phyloP scores from a whole-genome alignment of 2,888 invertebrate species.

The Mantis religiosa region DNA sequence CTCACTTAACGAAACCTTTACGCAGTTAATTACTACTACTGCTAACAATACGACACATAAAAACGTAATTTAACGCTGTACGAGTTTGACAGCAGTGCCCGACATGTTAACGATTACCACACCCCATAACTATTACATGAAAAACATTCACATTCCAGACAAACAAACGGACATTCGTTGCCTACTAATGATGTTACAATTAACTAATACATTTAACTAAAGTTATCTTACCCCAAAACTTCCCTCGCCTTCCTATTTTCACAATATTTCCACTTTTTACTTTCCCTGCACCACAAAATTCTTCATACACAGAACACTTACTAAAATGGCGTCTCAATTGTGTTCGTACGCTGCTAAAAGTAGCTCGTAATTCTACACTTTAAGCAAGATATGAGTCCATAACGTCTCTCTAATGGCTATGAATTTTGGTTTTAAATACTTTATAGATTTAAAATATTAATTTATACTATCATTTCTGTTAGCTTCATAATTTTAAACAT shows the following conservation, averaged over 20 bases:
- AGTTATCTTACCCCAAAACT: neutral
- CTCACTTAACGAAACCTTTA: no score
- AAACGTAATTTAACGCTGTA: neutral
- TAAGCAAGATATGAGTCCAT: neutral
- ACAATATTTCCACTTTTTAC: neutral
- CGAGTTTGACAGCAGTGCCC: neutral
- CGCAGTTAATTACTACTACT: no score
- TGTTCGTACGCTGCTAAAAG: neutral
- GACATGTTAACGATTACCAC: neutral
- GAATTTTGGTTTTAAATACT: neutral
- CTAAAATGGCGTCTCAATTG: neutral
- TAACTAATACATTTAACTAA: neutral
- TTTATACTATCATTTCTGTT: no score
- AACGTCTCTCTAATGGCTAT: neutral
- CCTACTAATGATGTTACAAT: neutral
- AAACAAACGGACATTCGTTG: neutral
- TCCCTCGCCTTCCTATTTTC: neutral
- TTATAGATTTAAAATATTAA: no score
- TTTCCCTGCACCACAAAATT: neutral
- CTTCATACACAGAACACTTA: neutral
- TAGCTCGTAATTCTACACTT: neutral
- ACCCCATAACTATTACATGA: neutral
- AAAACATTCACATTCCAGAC: neutral
- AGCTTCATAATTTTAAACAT: neutral
- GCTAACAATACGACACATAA: no score